Percentiles rank a stretch among this genome's conserved stretches.
Conservation (phyloP, 1,140 invertebrate genomes). For the Drosophila kikkawai region DNA sequence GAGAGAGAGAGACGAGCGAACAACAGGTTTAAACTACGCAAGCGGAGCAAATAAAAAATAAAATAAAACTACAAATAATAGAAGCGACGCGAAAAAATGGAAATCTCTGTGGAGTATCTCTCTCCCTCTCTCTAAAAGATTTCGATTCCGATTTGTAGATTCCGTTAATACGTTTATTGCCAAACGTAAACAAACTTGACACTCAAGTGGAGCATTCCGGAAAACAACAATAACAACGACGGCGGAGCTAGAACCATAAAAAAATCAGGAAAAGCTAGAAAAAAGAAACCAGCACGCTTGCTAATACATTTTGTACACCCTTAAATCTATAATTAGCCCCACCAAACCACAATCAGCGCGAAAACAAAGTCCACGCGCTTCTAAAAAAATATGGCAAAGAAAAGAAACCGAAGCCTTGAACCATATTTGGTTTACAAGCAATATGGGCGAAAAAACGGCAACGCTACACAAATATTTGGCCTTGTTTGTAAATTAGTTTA, state of each 20-base stretch:
- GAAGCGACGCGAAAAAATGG: slow-evolving; percentile 52
- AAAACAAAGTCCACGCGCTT: slow-evolving; percentile 27
- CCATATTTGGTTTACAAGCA: slow-evolving; percentile 25
- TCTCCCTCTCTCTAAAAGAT: slow-evolving; percentile 2
- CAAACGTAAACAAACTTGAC: slow-evolving; percentile 63
- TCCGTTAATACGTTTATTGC: not conserved
- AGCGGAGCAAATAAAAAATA: slow-evolving; percentile 49
- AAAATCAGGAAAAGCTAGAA: slow-evolving; percentile 5
- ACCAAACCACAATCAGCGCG: slow-evolving; percentile 20
- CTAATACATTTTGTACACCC: slow-evolving; percentile 21
- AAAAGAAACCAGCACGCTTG: slow-evolving; percentile 11
- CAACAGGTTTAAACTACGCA: slow-evolving; percentile 73
- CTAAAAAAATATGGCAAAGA: slow-evolving; percentile 32
- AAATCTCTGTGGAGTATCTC: slow-evolving; percentile 44
- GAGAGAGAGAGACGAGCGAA: slow-evolving; percentile 7
- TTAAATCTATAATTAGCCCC: slow-evolving; percentile 31
- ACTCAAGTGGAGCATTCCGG: slow-evolving; percentile 59
- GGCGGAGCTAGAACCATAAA: not conserved
- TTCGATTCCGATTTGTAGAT: slow-evolving; percentile 24
- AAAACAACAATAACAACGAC: slow-evolving; percentile 3
- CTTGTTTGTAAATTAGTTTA: slow-evolving; percentile 7
- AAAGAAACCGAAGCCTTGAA: slow-evolving; percentile 42
- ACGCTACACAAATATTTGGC: slow-evolving; percentile 3
- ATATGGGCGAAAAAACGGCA: not conserved
- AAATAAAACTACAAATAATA: slow-evolving; percentile 60